Evolutionary conservation across 2,888 invertebrate genomes (phyloP), one percentile per base, ranked within the genome.

Genomic region (Drosophila nr. perissopoda): DNA sequence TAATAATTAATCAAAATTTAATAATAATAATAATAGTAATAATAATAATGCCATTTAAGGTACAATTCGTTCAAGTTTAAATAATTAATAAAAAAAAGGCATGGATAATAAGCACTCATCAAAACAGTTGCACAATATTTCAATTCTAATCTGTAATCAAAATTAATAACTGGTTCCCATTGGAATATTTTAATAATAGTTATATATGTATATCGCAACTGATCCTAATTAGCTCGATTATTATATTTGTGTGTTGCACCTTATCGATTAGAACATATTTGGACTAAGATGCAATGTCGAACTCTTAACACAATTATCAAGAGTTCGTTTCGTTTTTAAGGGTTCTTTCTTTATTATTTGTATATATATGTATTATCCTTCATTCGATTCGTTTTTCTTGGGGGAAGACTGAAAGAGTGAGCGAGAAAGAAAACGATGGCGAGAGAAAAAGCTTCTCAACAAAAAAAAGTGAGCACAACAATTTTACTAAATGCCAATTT

Each of bases 1-100:
- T 67, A 70, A 65, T 69, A 58, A 49, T 57, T 77, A 62, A 71
- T 70, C 63, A 73, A 73, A 71, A 72, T 71, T 53, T 65, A 56
- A 69, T 79, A 64, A 72, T 83, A 71, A 78, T 82, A 66, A 73
- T 67, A 72, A 70, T 76, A 45, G 69, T 67, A 73, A 77, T 78
- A 71, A 75, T 80, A 71, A 75, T 80, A 71, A 76, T 78, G 75
- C 87, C 83, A 54, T 79, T 85, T 69, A 89, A 89, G 89, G 87
- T 85, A 89, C 89, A 82, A 78, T 81, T 85, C 82, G 82, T 76
- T 89, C 72, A 69, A 45, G 29, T 52, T 68, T 61, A 73, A 67
- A 53, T 65, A 77, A 75, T 79, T 69, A 69, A 58, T 68, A 69
- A 86, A 78, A 45, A n/a, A 57, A 58, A 72, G 54, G 42, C 56